Conservation (phyloP, 2,888 invertebrate species). For the Apotomis capreana region DNA sequence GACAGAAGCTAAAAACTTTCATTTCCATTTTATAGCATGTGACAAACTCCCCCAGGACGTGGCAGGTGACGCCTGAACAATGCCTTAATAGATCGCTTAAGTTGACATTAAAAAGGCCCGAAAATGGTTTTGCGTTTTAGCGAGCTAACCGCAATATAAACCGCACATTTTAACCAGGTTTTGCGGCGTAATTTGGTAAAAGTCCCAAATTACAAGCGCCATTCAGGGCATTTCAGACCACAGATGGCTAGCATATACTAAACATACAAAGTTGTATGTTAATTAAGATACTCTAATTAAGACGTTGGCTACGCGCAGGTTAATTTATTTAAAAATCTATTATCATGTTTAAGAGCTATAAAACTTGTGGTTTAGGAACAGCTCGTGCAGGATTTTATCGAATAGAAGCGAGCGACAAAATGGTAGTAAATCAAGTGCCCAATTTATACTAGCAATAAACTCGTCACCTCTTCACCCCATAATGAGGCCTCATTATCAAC, state of each 20-base stretch:
- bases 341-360: slow-evolving; percentile 60
- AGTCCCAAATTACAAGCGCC: slow-evolving; percentile 65
- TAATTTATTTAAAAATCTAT: slow-evolving; percentile 9
- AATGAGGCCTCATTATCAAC: slow-evolving; percentile 65
- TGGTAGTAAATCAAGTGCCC: slow-evolving; percentile 65
- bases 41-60: slow-evolving; percentile 52
- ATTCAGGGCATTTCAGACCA: slow-evolving; percentile 47
- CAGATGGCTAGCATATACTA: slow-evolving; percentile 21
- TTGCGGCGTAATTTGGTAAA: slow-evolving; percentile 54
- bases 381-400: slow-evolving; percentile 55
- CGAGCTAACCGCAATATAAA: slow-evolving; percentile 73
- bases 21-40: slow-evolving; percentile 54
- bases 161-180: slow-evolving; percentile 58
- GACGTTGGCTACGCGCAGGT: slow-evolving; percentile 3
- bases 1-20: slow-evolving; percentile 46
- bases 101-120: slow-evolving; percentile 63
- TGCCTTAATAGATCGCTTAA: slow-evolving; percentile 67
- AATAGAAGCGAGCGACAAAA: slow-evolving; percentile 63
- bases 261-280: slow-evolving; percentile 3
- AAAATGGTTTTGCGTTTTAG: slow-evolving; percentile 62
- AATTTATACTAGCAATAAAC: slow-evolving; percentile 70
- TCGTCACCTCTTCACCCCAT: slow-evolving; percentile 65
- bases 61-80: slow-evolving; percentile 71
- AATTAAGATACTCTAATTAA: slow-evolving; percentile 23
- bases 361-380: slow-evolving; percentile 60